phyloP scores from a whole-genome alignment of 2,113 vertebrate genomes.

The Pelodiscus sinensis region DNA sequence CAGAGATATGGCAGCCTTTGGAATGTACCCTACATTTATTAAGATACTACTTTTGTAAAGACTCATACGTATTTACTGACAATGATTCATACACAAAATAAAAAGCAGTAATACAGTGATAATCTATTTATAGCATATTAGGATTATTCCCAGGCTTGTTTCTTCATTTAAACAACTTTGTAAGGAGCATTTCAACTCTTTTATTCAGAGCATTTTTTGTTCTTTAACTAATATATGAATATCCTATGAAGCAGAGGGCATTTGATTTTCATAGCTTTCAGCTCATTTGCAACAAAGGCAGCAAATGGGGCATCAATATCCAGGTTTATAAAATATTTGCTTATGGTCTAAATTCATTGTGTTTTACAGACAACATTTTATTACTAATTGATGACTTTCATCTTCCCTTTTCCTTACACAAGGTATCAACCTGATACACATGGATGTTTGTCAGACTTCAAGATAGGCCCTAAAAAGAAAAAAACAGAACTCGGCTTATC shows the following conservation, averaged over 20 bases:
- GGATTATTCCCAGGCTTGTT: neutral
- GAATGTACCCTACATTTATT: neutral
- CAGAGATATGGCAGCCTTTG: neutral
- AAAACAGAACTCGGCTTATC: no score
- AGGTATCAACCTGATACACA: neutral
- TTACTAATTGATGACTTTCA: neutral
- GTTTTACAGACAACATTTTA: neutral
- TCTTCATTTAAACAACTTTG: neutral
- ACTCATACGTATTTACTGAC: neutral
- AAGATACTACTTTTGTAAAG: neutral
- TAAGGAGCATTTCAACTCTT: neutral
- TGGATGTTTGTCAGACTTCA: neutral
- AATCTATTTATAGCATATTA: neutral
- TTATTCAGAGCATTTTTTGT: neutral
- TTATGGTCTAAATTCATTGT: neutral
- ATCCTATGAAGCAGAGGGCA: neutral
- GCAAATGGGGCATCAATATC: neutral
- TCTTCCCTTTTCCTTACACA: neutral
- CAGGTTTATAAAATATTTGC: neutral
- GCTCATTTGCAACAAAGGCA: neutral
- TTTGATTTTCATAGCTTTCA: neutral
- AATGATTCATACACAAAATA: neutral
- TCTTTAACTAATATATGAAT: neutral
- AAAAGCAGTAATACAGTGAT: neutral
- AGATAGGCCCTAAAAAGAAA: no score